These are phyloP conservation scores for Sakesphorus luctuosus DNA, from an alignment of 2,113 vertebrate genomes.

Conservation along the genomic window DNA sequence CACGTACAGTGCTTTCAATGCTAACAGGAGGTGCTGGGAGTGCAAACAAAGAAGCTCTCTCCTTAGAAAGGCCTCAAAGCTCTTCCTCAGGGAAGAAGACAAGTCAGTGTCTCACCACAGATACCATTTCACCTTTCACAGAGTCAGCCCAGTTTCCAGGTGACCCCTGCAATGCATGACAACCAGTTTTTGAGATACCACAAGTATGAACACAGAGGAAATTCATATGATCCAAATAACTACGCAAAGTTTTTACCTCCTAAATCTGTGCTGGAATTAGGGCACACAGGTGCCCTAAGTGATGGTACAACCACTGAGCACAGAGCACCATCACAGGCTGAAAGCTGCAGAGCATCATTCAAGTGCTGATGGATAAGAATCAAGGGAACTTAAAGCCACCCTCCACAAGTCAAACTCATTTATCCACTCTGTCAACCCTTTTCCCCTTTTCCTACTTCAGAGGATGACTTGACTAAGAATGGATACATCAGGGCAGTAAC, in stretches of 20 bases:
- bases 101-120: not conserved
- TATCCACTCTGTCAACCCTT: not conserved
- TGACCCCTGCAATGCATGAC: not conserved
- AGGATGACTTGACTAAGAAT: not conserved
- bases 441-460: not conserved
- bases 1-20: not conserved
- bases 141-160: not conserved
- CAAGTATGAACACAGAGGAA: not conserved
- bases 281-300: not conserved
- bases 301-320: not conserved
- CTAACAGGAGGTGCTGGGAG: not conserved
- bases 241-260: not conserved
- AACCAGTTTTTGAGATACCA: not conserved
- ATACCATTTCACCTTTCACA: not conserved
- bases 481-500: not conserved
- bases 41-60: not conserved
- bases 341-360: not conserved
- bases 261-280: not conserved
- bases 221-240: not conserved
- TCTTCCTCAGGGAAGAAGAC: not conserved
- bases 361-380: not conserved
- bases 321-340: not conserved
- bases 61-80: not conserved
- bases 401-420: not conserved
- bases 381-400: not conserved